phyloP scores from a whole-genome alignment of 1,140 invertebrate species.

The Pseudoatta argentina region DNA sequence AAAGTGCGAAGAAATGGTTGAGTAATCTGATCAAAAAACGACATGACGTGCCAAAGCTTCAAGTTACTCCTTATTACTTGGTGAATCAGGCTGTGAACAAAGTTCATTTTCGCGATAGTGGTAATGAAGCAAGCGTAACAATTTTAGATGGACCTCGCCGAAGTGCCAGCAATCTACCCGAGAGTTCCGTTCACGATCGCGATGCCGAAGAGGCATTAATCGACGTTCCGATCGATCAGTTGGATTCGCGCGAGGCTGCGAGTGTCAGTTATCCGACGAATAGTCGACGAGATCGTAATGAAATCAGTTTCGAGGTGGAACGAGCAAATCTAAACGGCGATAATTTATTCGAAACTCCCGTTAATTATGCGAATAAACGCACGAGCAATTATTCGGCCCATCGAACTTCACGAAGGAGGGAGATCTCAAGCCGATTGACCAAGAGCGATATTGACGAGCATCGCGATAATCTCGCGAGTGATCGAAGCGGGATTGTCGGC shows the following conservation, averaged over 20 bases:
- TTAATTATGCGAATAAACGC: slow-evolving; percentile 40
- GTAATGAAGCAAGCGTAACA: slow-evolving; percentile 29
- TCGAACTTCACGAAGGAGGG: neutral
- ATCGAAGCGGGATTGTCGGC: slow-evolving; percentile 7
- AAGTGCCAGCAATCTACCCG: slow-evolving; percentile 22
- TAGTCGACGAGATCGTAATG: slow-evolving; percentile 9
- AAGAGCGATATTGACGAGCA: neutral
- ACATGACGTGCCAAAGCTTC: neutral
- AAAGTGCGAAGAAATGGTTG: neutral
- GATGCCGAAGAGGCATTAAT: slow-evolving; percentile 18
- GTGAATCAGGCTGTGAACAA: slow-evolving; percentile 19
- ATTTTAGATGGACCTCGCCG: neutral
- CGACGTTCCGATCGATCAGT: slow-evolving; percentile 22
- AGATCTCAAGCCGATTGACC: neutral
- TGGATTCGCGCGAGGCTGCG: slow-evolving; percentile 5
- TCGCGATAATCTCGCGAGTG: neutral
- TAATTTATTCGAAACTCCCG: slow-evolving; percentile 25
- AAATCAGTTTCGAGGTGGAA: neutral
- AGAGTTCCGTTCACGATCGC: slow-evolving; percentile 5
- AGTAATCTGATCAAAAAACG: neutral
- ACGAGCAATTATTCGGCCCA: slow-evolving; percentile 13
- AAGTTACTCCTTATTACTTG: neutral
- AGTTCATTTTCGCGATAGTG: slow-evolving; percentile 12
- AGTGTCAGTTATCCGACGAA: slow-evolving; percentile 8
- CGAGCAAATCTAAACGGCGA: neutral